These are phyloP conservation scores for Tetraodon nigroviridis DNA, from an alignment of 2,113 vertebrate species.

Conservation along the genomic window DNA sequence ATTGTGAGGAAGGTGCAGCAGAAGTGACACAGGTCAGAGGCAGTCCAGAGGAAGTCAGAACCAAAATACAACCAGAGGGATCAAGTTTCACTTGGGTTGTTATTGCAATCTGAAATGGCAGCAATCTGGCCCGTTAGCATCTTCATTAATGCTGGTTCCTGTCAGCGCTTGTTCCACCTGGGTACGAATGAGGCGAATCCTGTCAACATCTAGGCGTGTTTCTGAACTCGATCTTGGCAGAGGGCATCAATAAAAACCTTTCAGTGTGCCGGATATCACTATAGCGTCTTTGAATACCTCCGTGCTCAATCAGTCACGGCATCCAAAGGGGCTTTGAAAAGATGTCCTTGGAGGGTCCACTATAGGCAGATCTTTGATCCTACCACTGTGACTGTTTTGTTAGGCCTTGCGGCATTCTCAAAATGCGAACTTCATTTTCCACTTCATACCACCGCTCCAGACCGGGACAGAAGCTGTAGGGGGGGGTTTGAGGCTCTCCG, in stretches of 20 bases:
- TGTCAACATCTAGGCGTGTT: neutral
- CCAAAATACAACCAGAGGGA: conserved; percentile 9
- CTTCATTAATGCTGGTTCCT: neutral
- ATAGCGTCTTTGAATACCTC: neutral
- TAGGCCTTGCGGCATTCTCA: conserved; percentile 8
- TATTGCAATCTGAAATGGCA: neutral
- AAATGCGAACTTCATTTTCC: conserved; percentile 5
- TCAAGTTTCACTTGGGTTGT: neutral
- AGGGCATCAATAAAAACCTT: neutral
- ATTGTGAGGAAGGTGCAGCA: conserved; percentile 23
- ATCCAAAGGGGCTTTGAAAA: neutral
- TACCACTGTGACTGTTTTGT: conserved; percentile 5
- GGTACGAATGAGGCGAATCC: neutral
- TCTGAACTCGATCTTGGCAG: neutral
- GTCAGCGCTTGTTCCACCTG: neutral
- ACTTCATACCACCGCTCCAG: conserved; percentile 7
- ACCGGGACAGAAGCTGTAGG: neutral
- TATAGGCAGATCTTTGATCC: neutral
- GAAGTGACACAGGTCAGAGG: conserved; percentile 18
- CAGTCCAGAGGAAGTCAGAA: neutral
- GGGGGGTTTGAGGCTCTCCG: neutral
- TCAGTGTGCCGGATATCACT: neutral
- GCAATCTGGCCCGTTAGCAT: neutral
- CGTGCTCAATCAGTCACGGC: neutral
- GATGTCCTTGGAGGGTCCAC: neutral